These are phyloP conservation scores for Arbacia lixula DNA, from an alignment of 53 echinoderm and acorn worm species.

Conservation along the genomic window DNA sequence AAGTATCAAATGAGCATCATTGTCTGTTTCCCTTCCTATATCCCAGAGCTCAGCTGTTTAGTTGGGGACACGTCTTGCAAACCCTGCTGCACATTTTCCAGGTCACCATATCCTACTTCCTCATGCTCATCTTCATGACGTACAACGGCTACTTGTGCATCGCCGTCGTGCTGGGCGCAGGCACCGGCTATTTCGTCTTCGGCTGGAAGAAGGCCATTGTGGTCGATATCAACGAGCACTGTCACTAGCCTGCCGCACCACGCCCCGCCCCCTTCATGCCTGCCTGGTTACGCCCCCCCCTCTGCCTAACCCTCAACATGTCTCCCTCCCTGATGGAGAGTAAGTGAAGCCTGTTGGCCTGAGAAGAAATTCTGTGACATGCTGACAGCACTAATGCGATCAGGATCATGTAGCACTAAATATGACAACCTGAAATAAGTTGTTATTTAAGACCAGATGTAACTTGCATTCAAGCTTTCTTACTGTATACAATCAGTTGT, in stretches of 20 bases:
- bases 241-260: conserved; percentile 75
- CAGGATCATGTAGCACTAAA: too few relatives aligned
- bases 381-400: too few relatives aligned
- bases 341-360: too few relatives aligned
- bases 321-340: not conserved
- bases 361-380: too few relatives aligned
- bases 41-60: conserved; percentile 79
- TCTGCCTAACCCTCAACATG: not conserved
- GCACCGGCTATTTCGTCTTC: conserved; percentile 87
- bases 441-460: too few relatives aligned
- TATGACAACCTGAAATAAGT: too few relatives aligned
- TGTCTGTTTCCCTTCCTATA: conserved; percentile 9
- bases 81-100: conserved; percentile 90
- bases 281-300: not conserved
- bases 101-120: conserved; percentile 90
- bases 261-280: not conserved
- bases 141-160: conserved; percentile 98
- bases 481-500: too few relatives aligned
- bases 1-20: too few relatives aligned
- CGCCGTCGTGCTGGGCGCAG: conserved; percentile 85
- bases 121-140: conserved; percentile 99
- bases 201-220: conserved; percentile 96
- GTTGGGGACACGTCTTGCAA: conserved; percentile 82
- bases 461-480: too few relatives aligned
- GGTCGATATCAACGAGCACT: conserved; percentile 99